phyloP scores from a whole-genome alignment of 2,113 vertebrate genomes.

The Dromaius novaehollandiae region DNA sequence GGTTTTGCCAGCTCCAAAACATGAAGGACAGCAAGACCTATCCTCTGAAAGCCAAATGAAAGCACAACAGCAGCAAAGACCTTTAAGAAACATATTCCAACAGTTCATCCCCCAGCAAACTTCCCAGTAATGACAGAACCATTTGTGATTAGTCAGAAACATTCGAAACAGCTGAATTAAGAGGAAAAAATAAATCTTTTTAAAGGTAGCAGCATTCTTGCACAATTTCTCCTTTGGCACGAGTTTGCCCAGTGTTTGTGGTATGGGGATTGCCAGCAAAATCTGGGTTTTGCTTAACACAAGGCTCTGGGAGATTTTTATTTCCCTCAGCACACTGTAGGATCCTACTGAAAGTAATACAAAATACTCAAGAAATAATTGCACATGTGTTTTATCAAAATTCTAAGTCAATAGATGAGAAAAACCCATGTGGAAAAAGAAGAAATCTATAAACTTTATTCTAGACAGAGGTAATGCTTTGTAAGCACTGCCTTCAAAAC shows the following conservation, averaged over 20 bases:
- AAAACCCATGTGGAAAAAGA: not conserved
- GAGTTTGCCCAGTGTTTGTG: not conserved
- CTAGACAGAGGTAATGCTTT: not conserved
- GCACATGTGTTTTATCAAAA: not conserved
- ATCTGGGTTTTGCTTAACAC: not conserved
- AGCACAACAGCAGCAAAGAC: rapidly evolving
- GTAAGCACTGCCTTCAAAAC: not conserved
- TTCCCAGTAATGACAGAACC: not conserved
- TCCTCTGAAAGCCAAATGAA: not conserved
- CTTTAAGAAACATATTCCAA: not conserved
- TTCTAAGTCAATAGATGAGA: not conserved
- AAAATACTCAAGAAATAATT: not conserved
- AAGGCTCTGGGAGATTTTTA: not conserved
- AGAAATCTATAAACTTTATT: not conserved
- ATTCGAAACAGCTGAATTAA: not conserved
- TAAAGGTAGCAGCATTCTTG: not conserved
- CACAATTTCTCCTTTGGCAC: not conserved
- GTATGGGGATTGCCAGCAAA: not conserved
- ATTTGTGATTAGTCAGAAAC: not conserved
- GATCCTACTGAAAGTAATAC: not conserved
- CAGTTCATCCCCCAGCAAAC: not conserved
- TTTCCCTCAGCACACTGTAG: not conserved
- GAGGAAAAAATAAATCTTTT: not conserved
- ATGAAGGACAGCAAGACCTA: not conserved
- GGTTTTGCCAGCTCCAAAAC: not conserved